These are phyloP conservation scores for Papilio protenor DNA, from an alignment of 2,888 invertebrate genomes.

Conservation along the genomic window DNA sequence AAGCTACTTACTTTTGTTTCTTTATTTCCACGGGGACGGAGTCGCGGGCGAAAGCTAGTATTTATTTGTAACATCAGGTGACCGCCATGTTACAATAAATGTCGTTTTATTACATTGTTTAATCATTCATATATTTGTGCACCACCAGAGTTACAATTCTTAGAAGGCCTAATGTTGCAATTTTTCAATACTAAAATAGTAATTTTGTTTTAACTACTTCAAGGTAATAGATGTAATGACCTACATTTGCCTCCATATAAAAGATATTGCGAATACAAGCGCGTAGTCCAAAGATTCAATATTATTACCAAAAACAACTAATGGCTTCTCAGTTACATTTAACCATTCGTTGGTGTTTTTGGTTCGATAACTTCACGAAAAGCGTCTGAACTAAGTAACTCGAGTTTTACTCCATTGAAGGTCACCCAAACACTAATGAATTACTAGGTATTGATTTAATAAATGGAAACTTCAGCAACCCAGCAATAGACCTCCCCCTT, in stretches of 20 bases:
- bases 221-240: neutral
- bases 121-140: neutral
- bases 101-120: neutral
- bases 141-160: neutral
- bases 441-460: too few species aligned
- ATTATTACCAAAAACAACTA: neutral
- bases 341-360: too few species aligned
- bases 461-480: too few species aligned
- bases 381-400: too few species aligned
- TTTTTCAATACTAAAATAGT: neutral
- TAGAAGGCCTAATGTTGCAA: neutral
- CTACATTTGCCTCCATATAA: neutral
- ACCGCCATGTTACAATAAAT: too few species aligned
- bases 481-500: neutral
- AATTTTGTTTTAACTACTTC: neutral
- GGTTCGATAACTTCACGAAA: too few species aligned
- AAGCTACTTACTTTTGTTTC: too few species aligned
- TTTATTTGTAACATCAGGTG: neutral
- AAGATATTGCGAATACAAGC: neutral
- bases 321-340: too few species aligned
- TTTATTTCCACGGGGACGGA: too few species aligned
- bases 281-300: neutral
- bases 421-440: too few species aligned
- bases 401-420: too few species aligned
- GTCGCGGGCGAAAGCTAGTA: too few species aligned